A percentile compares a stretch with the other conserved stretches of the same genome.
phyloP scores from a whole-genome alignment of 2,888 invertebrate species.

The Adelognathus sp. region DNA sequence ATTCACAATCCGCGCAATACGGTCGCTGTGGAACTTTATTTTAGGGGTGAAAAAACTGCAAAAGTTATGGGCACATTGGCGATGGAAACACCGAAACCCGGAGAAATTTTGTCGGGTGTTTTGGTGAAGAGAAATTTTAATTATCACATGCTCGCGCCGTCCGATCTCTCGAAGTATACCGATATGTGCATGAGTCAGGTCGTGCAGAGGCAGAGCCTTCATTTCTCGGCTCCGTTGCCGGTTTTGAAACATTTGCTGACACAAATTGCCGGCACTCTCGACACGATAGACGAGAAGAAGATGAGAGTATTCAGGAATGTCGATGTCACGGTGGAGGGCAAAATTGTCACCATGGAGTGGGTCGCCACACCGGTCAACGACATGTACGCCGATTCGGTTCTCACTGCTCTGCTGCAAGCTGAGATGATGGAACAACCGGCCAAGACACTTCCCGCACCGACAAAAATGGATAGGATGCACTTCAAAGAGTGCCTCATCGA shows the following conservation, averaged over 20 bases:
- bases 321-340: conserved; percentile 90
- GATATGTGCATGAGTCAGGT: conserved; percentile 97
- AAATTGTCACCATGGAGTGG: conserved; percentile 96
- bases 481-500: conserved; percentile 96
- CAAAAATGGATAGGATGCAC: conserved; percentile 94
- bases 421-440: conserved; percentile 86
- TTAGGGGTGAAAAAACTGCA: conserved; percentile 98
- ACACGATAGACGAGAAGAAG: conserved; percentile 88
- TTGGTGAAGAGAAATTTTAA: conserved; percentile 98
- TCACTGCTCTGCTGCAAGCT: conserved; percentile 93
- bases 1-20: conserved; percentile 99
- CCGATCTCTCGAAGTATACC: conserved; percentile 97
- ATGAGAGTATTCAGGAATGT: conserved; percentile 92
- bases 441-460: conserved; percentile 84
- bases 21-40: conserved; percentile 94
- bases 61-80: conserved; percentile 98
- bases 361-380: conserved; percentile 96
- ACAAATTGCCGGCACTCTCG: conserved; percentile 90
- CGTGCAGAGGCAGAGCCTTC: conserved; percentile 94
- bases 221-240: conserved; percentile 89
- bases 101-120: conserved; percentile 93
- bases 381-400: conserved; percentile 98
- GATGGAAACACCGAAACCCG: conserved; percentile 89
- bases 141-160: conserved; percentile 96
- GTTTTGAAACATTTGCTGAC: conserved; percentile 89